A percentile compares a stretch with the other conserved stretches of the same genome.
Conservation (phyloP, 2,113 vertebrate species). For the Gavialis gangeticus region DNA sequence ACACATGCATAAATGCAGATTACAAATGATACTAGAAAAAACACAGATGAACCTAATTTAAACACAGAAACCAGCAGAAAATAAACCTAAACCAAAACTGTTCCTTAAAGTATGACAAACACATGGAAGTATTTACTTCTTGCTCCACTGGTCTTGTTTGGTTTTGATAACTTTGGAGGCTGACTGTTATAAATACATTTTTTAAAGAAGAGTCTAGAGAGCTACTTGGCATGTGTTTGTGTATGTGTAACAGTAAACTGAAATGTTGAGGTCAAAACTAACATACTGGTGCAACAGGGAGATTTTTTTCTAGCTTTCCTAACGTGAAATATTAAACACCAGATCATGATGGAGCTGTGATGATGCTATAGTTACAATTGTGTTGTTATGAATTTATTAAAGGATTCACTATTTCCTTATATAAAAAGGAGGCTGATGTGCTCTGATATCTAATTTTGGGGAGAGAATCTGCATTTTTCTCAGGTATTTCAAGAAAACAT, state of each 20-base stretch:
- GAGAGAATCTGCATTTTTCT: background rate
- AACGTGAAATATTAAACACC: background rate
- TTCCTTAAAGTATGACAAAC: constrained; percentile 41
- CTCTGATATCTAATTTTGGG: background rate
- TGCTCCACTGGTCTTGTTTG: background rate
- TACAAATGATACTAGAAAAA: constrained; percentile 6
- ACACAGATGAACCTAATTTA: constrained; percentile 5
- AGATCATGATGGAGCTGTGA: background rate
- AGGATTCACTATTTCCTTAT: background rate
- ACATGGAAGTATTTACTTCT: background rate
- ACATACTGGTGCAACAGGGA: background rate
- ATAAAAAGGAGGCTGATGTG: background rate
- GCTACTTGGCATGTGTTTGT: background rate
- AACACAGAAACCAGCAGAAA: background rate
- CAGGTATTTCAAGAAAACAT: constrained; percentile 25
- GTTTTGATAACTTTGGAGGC: background rate
- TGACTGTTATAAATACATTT: background rate
- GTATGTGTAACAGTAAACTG: background rate
- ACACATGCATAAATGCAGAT: constrained; percentile 48
- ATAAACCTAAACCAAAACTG: background rate
- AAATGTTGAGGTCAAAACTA: background rate
- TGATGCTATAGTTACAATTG: background rate
- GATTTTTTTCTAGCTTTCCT: background rate
- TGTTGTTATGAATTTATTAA: background rate
- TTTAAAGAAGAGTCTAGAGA: background rate